Percentiles rank a stretch among this genome's conserved stretches.
phyloP scores from a whole-genome alignment of 1,140 invertebrate species.

The Ditylenchus dipsaci region DNA sequence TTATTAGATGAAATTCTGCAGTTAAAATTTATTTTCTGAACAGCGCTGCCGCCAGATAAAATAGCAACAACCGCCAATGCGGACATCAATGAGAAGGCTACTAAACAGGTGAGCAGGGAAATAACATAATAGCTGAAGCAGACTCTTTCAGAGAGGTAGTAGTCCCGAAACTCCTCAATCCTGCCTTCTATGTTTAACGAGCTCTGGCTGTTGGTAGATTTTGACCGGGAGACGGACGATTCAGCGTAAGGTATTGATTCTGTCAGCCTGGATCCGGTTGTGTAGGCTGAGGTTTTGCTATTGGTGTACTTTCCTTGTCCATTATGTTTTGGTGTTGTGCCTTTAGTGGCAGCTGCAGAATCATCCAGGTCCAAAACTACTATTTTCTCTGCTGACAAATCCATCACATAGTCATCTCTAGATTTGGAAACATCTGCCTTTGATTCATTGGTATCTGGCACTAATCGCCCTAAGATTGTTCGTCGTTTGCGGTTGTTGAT shows the following conservation, averaged over 20 bases:
- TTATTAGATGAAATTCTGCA: no score
- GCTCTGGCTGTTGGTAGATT: not conserved
- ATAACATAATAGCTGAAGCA: slow-evolving; percentile 17
- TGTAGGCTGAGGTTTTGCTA: no score
- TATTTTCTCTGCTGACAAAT: slow-evolving; percentile 55
- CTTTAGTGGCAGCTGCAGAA: slow-evolving; percentile 11
- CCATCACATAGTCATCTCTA: slow-evolving; percentile 20
- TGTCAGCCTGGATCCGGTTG: no score
- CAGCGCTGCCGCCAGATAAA: slow-evolving; percentile 1
- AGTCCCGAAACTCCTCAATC: not conserved
- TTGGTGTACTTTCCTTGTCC: no score
- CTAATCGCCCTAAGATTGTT: not conserved
- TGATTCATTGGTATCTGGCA: slow-evolving; percentile 1
- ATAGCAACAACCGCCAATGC: slow-evolving; percentile 7
- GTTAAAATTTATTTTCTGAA: not conserved
- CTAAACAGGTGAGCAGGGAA: slow-evolving; percentile 9
- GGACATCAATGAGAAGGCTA: slow-evolving; percentile 6
- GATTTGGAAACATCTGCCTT: not conserved
- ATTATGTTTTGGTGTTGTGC: no score
- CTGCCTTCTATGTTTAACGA: not conserved
- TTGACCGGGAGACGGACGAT: no score
- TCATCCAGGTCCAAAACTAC: slow-evolving; percentile 56
- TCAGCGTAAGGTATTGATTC: no score
- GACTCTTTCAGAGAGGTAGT: slow-evolving; percentile 1
- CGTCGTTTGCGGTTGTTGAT: slow-evolving; percentile 22